These are phyloP conservation scores for Marisa cornuarietis DNA, from an alignment of 1,140 invertebrate species.

Conservation along the genomic window DNA sequence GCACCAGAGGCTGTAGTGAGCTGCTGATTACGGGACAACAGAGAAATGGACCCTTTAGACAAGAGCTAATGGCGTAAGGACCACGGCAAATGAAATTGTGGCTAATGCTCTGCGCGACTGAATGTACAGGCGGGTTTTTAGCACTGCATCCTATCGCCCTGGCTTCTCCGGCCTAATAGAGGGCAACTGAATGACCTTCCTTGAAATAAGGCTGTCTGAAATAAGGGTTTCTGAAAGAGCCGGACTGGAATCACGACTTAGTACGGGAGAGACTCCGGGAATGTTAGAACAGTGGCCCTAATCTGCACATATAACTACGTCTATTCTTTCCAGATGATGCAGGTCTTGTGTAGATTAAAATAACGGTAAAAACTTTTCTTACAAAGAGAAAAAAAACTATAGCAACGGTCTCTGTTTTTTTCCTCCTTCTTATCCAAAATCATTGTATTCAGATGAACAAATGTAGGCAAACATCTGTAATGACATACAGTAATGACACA, in stretches of 20 bases:
- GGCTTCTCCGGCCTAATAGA: not conserved
- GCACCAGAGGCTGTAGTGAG: no score
- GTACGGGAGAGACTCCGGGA: not conserved
- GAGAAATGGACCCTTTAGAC: constrained; percentile 25
- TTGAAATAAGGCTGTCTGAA: constrained; percentile 1
- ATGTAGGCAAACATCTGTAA: no score
- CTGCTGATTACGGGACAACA: constrained; percentile 13
- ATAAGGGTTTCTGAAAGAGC: not conserved
- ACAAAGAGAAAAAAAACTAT: no score
- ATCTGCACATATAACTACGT: no score
- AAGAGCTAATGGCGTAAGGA: constrained; percentile 31
- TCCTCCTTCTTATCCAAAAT: no score
- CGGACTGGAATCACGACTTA: not conserved
- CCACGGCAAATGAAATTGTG: constrained; percentile 26
- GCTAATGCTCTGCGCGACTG: constrained; percentile 25
- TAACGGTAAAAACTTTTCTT: no score
- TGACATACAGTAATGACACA: no score
- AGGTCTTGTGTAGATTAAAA: no score
- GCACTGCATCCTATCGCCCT: constrained; percentile 1
- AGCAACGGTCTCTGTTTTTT: no score
- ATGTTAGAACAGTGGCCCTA: no score
- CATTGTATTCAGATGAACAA: no score
- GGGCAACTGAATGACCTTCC: constrained; percentile 9
- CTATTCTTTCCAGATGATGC: no score
- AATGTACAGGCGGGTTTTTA: constrained; percentile 20